Conservation (phyloP, 2,797 vertebrate species). For the Sylvia borin region DNA sequence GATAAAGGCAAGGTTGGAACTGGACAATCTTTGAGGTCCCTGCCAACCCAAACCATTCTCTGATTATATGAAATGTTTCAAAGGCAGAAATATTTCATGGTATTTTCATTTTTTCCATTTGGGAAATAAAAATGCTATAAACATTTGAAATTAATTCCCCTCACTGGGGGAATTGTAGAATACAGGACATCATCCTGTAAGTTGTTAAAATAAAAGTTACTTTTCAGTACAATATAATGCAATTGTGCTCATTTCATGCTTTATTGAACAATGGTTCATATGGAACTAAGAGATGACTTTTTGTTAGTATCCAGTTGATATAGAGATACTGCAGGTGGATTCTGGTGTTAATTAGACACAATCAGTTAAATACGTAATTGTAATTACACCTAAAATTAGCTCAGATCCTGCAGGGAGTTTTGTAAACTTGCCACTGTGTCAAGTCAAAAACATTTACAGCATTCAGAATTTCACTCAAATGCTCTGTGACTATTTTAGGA, state of each 20-base stretch:
- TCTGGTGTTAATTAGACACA: conserved; percentile 38
- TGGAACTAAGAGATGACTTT: not conserved
- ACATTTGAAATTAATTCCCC: not conserved
- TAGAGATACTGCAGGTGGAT: not conserved
- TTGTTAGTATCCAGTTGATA: not conserved
- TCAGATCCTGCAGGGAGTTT: not conserved
- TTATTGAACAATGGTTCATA: not conserved
- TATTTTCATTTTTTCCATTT: not conserved
- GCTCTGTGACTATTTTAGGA: not conserved
- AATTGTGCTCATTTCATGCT: not conserved
- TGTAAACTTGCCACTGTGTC: conserved; percentile 4
- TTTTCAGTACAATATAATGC: not conserved
- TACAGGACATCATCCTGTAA: not conserved
- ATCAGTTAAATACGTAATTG: conserved; percentile 14
- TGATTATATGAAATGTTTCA: not conserved
- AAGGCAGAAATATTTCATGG: not conserved
- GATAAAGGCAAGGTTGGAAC: not conserved
- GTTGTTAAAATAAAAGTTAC: not conserved
- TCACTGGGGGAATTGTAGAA: not conserved
- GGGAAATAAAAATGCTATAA: not conserved
- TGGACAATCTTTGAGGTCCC: not conserved
- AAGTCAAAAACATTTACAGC: not conserved
- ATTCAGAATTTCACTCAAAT: not conserved
- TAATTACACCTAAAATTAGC: conserved; percentile 51
- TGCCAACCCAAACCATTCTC: not conserved